Evolutionary conservation across 1,140 invertebrate genomes (phyloP).

Genomic region (Calliphora vicina): DNA sequence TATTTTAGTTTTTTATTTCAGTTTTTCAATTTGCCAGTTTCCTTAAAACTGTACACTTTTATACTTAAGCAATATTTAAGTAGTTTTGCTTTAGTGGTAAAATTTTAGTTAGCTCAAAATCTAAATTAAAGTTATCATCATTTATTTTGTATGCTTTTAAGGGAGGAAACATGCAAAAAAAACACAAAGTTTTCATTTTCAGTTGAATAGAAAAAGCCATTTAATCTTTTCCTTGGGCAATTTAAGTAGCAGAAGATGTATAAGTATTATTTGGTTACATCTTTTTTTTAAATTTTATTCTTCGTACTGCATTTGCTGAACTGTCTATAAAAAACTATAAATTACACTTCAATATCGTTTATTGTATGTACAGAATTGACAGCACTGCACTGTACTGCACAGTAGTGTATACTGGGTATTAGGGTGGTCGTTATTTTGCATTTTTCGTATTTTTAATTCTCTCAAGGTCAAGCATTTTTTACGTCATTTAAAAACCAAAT

Average conservation of each 20-base stretch:
- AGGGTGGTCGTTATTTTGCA: too few relatives aligned
- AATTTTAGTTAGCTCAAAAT: not conserved
- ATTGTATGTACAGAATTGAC: not conserved
- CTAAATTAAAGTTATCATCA: not conserved
- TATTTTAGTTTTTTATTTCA: not conserved
- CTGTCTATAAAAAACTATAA: slow-evolving; percentile 10
- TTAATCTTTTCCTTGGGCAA: slow-evolving; percentile 9
- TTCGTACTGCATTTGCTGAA: not conserved
- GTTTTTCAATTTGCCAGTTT: not conserved
- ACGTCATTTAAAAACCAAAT: too few relatives aligned
- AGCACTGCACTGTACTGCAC: not conserved
- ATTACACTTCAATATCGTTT: slow-evolving; percentile 29
- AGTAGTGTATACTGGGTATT: too few relatives aligned
- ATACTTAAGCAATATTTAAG: not conserved
- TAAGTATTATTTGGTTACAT: not conserved
- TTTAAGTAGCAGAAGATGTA: not conserved
- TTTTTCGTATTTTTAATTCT: too few relatives aligned
- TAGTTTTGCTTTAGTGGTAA: not conserved
- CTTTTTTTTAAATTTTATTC: not conserved
- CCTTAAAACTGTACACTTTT: not conserved
- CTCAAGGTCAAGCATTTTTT: too few relatives aligned
- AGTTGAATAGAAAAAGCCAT: not conserved
- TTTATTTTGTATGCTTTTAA: not conserved
- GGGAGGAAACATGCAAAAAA: not conserved
- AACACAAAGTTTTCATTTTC: slow-evolving; percentile 7